phyloP scores from a whole-genome alignment of 37 sponge, comb jelly and placozoan genomes.

The Halichondria panicea region DNA sequence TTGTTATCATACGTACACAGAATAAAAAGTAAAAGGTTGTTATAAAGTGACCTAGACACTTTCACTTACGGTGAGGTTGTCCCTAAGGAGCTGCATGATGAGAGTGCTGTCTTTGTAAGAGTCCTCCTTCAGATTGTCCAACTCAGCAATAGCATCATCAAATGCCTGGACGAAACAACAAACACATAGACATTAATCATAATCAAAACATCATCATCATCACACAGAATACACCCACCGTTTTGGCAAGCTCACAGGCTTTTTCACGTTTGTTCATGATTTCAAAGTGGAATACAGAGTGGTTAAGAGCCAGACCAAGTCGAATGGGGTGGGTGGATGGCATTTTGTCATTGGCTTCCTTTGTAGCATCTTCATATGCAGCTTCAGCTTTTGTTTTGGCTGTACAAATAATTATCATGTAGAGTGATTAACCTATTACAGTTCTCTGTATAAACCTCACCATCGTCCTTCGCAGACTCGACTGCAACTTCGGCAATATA shows the following conservation, averaged over 20 bases:
- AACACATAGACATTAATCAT: constrained; percentile 69
- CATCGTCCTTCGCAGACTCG: background rate
- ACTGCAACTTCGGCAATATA: constrained; percentile 58
- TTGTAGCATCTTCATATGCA: too few relatives aligned
- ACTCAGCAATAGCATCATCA: constrained; percentile 89
- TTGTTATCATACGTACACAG: too few relatives aligned
- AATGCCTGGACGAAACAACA: constrained; percentile 80
- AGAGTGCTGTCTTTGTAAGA: constrained; percentile 95
- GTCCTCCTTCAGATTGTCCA: constrained; percentile 85
- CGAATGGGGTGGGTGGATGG: constrained; percentile 83
- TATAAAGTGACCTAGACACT: too few relatives aligned
- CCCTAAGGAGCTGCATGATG: constrained; percentile 95
- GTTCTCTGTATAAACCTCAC: too few relatives aligned
- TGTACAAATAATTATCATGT: background rate
- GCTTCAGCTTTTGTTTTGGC: background rate
- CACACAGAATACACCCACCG: too few relatives aligned
- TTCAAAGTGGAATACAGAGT: constrained; percentile 91
- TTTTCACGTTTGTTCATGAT: constrained; percentile 68
- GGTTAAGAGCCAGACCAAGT: constrained; percentile 86
- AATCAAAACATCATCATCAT: too few relatives aligned
- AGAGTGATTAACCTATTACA: too few relatives aligned
- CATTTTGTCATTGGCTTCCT: constrained; percentile 12
- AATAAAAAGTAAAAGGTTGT: too few relatives aligned
- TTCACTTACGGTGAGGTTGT: constrained; percentile 89
- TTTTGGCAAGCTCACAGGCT: constrained; percentile 81